Evolutionary conservation across 2,888 invertebrate species (phyloP).

Genomic region (Rhagophthalmus giganteus): DNA sequence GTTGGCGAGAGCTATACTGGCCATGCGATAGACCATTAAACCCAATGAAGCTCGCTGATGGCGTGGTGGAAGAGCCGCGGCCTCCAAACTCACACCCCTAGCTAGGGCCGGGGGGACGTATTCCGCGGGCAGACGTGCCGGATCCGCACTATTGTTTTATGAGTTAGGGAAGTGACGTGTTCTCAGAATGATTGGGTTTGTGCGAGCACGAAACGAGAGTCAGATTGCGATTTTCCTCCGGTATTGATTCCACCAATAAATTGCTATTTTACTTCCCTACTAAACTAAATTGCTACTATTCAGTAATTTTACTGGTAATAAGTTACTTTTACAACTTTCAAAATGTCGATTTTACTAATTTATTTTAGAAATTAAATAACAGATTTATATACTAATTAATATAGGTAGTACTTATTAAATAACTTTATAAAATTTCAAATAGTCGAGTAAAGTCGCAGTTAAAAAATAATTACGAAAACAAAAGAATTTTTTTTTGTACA

Average conservation of each 20-base stretch:
- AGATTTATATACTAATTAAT: too few relatives aligned
- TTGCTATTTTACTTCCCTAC: neutral
- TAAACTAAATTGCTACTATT: constrained; percentile 33
- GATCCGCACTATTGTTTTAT: constrained; percentile 48
- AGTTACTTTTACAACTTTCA: neutral
- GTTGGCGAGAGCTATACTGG: constrained; percentile 42
- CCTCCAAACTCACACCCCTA: constrained; percentile 11
- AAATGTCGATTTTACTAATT: too few relatives aligned
- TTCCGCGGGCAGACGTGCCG: constrained; percentile 44
- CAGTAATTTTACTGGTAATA: constrained; percentile 1
- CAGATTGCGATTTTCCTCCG: constrained; percentile 38
- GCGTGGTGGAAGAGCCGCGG: constrained; percentile 31
- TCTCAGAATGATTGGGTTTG: constrained; percentile 40
- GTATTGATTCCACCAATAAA: constrained; percentile 39
- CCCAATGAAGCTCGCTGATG: constrained; percentile 45
- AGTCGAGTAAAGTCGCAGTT: too few relatives aligned
- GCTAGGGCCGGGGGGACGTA: constrained; percentile 27
- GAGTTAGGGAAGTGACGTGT: constrained; percentile 47
- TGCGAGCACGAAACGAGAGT: constrained; percentile 37
- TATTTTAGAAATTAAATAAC: too few relatives aligned
- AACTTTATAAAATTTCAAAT: too few relatives aligned
- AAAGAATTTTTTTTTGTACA: too few relatives aligned
- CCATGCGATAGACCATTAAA: constrained; percentile 48
- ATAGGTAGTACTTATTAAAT: too few relatives aligned
- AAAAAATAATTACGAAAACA: too few relatives aligned